phyloP scores from a whole-genome alignment of 53 echinoderm and acorn worm genomes.

The Holothuria leucospilota region DNA sequence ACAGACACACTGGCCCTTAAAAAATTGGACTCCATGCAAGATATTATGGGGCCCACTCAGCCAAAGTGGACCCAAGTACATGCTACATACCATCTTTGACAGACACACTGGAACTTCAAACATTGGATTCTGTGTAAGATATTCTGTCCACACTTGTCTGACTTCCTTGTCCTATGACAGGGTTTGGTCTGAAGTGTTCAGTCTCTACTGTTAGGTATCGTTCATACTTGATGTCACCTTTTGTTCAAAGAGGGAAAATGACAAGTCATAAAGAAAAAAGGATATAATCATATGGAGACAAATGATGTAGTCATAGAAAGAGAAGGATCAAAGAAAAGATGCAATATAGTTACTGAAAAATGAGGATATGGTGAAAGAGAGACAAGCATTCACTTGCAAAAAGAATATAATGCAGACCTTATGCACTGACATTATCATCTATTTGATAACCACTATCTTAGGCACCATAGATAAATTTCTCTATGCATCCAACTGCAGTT shows the following conservation, averaged over 20 bases:
- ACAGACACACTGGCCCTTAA: background rate
- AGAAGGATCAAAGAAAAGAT: too few relatives aligned
- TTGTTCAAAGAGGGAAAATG: background rate
- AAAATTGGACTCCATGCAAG: slow-evolving; percentile 12
- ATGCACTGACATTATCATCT: too few relatives aligned
- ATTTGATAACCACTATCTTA: too few relatives aligned
- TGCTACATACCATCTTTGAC: background rate
- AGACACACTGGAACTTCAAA: background rate
- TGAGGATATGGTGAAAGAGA: too few relatives aligned
- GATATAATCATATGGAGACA: background rate
- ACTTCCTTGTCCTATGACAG: background rate
- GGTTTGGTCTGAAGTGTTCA: background rate
- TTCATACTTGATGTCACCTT: slow-evolving; percentile 37
- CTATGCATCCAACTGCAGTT: too few relatives aligned
- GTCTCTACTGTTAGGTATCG: slow-evolving; percentile 28
- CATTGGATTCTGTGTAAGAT: slow-evolving; percentile 35
- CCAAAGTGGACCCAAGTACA: background rate
- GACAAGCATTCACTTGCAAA: too few relatives aligned
- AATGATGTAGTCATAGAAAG: too few relatives aligned
- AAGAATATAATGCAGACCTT: too few relatives aligned
- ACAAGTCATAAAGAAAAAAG: background rate
- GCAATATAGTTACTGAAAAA: too few relatives aligned
- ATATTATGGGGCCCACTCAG: background rate
- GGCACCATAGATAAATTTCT: too few relatives aligned
- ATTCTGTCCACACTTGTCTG: slow-evolving; percentile 42